A percentile compares a stretch with the other conserved stretches of the same genome.
phyloP scores from a whole-genome alignment of 2,113 vertebrate genomes.

The Arvicanthis niloticus region DNA sequence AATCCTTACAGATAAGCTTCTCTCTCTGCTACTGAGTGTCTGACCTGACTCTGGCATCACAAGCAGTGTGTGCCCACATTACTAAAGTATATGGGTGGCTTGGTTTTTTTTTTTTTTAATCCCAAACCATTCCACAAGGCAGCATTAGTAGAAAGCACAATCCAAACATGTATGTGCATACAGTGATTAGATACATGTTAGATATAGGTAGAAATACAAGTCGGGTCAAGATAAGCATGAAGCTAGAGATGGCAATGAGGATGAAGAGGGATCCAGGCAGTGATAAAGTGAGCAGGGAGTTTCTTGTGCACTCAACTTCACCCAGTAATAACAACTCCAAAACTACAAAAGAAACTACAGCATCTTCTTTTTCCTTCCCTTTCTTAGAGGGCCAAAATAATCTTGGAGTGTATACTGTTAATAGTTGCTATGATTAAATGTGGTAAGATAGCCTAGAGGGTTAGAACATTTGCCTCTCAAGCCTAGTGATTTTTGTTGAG shows the following conservation, averaged over 20 bases:
- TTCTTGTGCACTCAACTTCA: background rate
- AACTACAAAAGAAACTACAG: constrained; percentile 19
- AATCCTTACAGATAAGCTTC: background rate
- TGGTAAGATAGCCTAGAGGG: background rate
- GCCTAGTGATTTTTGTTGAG: background rate
- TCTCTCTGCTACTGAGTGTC: background rate
- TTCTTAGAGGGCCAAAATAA: background rate
- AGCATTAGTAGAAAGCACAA: background rate
- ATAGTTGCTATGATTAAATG: background rate
- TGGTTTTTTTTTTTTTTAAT: constrained; percentile 3
- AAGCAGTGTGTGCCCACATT: constrained; percentile 6
- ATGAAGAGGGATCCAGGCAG: background rate
- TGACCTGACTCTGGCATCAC: background rate
- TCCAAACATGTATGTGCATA: background rate
- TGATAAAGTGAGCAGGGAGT: background rate
- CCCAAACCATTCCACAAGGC: background rate
- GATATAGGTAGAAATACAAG: background rate
- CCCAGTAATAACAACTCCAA: background rate
- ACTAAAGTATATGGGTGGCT: background rate
- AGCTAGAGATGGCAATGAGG: background rate
- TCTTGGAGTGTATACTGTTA: background rate
- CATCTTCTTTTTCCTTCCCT: background rate
- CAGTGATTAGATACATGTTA: background rate
- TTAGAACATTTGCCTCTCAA: background rate
- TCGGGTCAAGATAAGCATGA: background rate